Conservation (phyloP, 2,113 vertebrate species). For the Sceloporus undulatus region DNA sequence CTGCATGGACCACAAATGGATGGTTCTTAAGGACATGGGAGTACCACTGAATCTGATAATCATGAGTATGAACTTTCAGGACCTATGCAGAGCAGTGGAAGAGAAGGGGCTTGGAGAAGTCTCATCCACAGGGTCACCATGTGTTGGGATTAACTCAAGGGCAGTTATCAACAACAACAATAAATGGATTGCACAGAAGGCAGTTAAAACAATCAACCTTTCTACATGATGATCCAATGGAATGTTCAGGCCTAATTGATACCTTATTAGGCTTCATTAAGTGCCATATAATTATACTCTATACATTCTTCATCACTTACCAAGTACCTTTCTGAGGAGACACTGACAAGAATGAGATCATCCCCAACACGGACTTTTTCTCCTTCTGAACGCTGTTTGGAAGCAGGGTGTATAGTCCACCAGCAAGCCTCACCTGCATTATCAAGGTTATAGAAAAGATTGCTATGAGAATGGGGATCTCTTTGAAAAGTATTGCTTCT, state of each 20-base stretch:
- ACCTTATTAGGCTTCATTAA: neutral
- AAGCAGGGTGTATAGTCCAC: constrained; percentile 89
- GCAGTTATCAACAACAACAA: too few relatives aligned
- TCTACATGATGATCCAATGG: neutral
- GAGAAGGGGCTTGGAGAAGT: too few relatives aligned
- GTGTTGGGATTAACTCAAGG: too few relatives aligned
- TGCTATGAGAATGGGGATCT: constrained; percentile 26
- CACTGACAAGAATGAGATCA: constrained; percentile 97
- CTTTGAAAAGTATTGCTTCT: neutral
- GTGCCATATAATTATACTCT: neutral
- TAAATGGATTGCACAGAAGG: neutral
- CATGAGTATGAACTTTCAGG: too few relatives aligned
- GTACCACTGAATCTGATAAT: too few relatives aligned
- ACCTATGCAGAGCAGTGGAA: too few relatives aligned
- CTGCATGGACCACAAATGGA: too few relatives aligned
- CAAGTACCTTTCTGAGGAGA: constrained; percentile 96
- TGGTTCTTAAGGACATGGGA: neutral
- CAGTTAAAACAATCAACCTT: neutral
- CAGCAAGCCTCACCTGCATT: constrained; percentile 90
- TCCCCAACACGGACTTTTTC: constrained; percentile 97
- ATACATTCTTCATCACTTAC: constrained; percentile 78
- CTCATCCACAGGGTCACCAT: too few relatives aligned
- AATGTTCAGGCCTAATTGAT: neutral
- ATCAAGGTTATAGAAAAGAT: constrained; percentile 9
- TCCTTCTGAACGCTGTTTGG: constrained; percentile 92